phyloP scores from a whole-genome alignment of 37 sponge, comb jelly and placozoan species.

The Aphrocallistes beatrix region DNA sequence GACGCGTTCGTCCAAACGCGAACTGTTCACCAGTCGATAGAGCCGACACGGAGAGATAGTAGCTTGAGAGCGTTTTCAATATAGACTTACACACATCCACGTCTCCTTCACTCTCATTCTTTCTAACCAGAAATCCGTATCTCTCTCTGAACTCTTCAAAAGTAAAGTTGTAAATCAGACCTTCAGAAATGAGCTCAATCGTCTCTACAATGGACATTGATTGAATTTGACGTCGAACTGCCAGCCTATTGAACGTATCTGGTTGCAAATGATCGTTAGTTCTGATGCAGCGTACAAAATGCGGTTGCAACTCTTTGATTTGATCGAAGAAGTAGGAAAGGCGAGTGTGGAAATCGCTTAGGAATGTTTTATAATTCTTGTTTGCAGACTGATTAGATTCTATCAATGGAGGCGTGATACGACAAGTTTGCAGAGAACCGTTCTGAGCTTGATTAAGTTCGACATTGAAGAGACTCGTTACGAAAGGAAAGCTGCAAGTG shows the following conservation, averaged over 20 bases:
- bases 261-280: not conserved
- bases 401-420: not conserved
- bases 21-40: not conserved
- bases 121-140: not conserved
- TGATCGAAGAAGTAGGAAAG: not conserved
- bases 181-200: not conserved
- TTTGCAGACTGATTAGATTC: not conserved
- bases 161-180: not conserved
- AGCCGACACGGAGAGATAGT: not conserved
- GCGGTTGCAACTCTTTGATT: constrained; percentile 7
- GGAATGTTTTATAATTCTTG: not conserved
- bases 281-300: constrained; percentile 1
- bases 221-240: not conserved
- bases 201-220: constrained; percentile 4
- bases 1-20: not conserved
- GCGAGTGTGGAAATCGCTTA: constrained; percentile 14
- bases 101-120: not conserved
- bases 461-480: not conserved
- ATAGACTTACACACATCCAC: not conserved
- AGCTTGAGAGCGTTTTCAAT: not conserved
- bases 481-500: constrained; percentile 8
- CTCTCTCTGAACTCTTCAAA: constrained; percentile 17
- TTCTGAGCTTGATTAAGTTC: not conserved
- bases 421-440: not conserved
- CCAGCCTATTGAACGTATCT: not conserved